A percentile compares a stretch with the other conserved stretches of the same genome.
phyloP scores from a whole-genome alignment of 2,888 invertebrate genomes.

The Cosmopolites sordidus region DNA sequence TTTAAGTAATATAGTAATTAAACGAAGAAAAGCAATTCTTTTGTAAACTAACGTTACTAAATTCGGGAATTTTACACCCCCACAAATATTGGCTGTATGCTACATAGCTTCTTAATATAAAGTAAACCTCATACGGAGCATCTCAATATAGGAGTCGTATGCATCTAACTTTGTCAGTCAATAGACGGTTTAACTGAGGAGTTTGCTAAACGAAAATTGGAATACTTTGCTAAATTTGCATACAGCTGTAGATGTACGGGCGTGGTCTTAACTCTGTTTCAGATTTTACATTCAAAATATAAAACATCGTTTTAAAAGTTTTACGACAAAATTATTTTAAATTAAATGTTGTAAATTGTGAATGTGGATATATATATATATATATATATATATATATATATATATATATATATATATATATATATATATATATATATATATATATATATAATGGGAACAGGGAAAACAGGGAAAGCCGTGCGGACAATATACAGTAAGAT shows the following conservation, averaged over 20 bases:
- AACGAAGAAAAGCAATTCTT: too few relatives aligned
- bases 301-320: not conserved
- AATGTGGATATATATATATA: too few relatives aligned
- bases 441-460: too few relatives aligned
- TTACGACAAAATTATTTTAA: too few relatives aligned
- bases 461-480: too few relatives aligned
- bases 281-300: not conserved
- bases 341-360: too few relatives aligned
- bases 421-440: too few relatives aligned
- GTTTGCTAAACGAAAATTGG: not conserved
- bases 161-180: slow-evolving; percentile 2
- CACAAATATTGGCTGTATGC: not conserved
- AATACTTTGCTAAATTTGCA: slow-evolving; percentile 1
- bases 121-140: not conserved
- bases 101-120: not conserved
- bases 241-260: not conserved
- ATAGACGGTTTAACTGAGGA: not conserved
- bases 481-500: too few relatives aligned
- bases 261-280: not conserved
- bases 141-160: not conserved
- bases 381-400: too few relatives aligned
- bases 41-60: too few relatives aligned
- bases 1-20: too few relatives aligned
- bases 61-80: not conserved
- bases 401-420: too few relatives aligned